Evolutionary conservation across 2,113 vertebrate genomes (phyloP), one percentile per base, ranked within the genome.

Genomic region (Tor tambroides): DNA sequence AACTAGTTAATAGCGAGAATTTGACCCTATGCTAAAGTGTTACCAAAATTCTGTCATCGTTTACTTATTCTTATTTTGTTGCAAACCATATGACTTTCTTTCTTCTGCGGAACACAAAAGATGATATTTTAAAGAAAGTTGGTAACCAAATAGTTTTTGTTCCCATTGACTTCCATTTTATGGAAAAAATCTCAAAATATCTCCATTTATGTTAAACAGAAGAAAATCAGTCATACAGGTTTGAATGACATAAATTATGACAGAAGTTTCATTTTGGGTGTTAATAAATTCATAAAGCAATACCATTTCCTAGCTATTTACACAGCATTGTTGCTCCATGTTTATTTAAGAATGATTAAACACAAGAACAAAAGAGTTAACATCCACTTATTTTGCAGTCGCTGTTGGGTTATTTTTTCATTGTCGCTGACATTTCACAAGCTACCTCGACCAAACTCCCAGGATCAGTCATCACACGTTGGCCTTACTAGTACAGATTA

Each of bases 351-450:
- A 65, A 83, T n/a, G n/a, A n/a, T n/a, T n/a, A n/a, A n/a, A n/a
- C n/a, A n/a, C 28, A 54, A 26, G 76, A 32, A 78, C 8, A 51
- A 54, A 78, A 78, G 26, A 26, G 5, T 77, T 26, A 56, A 89
- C 12, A 84, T 87, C 77, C 85, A 86, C 87, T 90, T 87, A 89
- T 91, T 90, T 89, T 91, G 88, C 77, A 26, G 54, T 69, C 77
- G 46, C 35, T 49, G 46, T 76, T 87, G 80, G 88, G 85, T 26
- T 90, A 89, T 78, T 91, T 90, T 54, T 91, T 94, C 84, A 91
- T 91, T 88, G 87, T 26, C 10, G 59, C 63, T 94, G 93, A 94
- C 93, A 95, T 95, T 95, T 95, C 89, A 90, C 93, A 94, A 93
- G 90, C 87, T 88, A 92, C 93, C 91, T 92, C 85, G 59, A 89